Base-by-base conservation (phyloP, 1,140 invertebrate species). In the Meteorus sp. region DNA sequence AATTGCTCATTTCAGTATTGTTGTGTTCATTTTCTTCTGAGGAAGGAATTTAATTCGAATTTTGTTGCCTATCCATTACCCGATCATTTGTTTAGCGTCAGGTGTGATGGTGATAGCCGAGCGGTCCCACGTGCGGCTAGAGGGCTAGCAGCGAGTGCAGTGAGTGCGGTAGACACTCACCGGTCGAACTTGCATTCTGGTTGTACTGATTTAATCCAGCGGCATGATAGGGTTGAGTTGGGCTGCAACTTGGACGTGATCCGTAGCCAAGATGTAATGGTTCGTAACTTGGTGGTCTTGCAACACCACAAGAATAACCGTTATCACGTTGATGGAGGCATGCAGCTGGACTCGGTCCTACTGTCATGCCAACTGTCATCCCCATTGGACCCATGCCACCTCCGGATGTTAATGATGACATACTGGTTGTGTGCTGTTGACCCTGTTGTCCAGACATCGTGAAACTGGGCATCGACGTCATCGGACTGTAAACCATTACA, bases 261-360 rank as follows among this genome's bases (percentile, higher is more conserved):
- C 85, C 85, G 71, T 85, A 86, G 44, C 85, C 82, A 2, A 90
- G 81, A 58, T 87, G 84, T 13, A 90, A 76, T 2, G 85, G 84
- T 64, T 90, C 88, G 74, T 90, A 87, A 27, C 77, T 77, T 8
- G 83, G 78, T 1, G 82, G 75, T 39, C 83, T 68, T 29, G 82
- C 78, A 70, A 89, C 87, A 41, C 82, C 82, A 74, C 88, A 89
- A 25, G 83, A 81, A 60, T 88, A 88, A 11, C 77, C 76, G 61
- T 82, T 82, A 64, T 88, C 86, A 8, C 86, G 78, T 68, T 88
- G 86, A 70, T 90, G 88, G 13, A 90, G 79, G 76, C 88, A 86
- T 1, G 84, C 81, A 2, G 81, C 81, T 0, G 85, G 82, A 20
- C 82, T 83, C 3, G 83, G 83, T 1, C 78, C 78, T 7, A 79